phyloP scores from a whole-genome alignment of 2,888 invertebrate species.

The Papilio gigon region DNA sequence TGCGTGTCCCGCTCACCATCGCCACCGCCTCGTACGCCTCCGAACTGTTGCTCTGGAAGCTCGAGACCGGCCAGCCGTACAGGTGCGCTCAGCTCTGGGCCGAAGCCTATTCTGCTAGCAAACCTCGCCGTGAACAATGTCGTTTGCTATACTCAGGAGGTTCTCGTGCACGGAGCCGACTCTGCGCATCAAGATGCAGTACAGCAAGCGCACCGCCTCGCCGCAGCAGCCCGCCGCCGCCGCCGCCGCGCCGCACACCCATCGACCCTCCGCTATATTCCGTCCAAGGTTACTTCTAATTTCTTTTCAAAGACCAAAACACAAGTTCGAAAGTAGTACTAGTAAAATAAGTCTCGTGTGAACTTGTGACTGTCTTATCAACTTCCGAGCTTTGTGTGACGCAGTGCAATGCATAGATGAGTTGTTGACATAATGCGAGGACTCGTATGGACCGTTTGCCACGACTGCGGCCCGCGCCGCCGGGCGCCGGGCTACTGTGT shows the following conservation, averaged over 20 bases:
- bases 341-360: too few relatives aligned
- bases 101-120: not conserved
- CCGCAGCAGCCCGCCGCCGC: slow-evolving; percentile 44
- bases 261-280: slow-evolving; percentile 47
- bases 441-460: too few relatives aligned
- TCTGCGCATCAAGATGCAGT: slow-evolving; percentile 81
- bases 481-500: too few relatives aligned
- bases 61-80: slow-evolving; percentile 91
- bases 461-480: too few relatives aligned
- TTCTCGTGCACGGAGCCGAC: slow-evolving; percentile 82
- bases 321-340: too few relatives aligned
- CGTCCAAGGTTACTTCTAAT: slow-evolving; percentile 53
- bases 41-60: slow-evolving; percentile 90
- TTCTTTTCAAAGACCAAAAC: not conserved
- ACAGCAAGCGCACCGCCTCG: slow-evolving; percentile 64
- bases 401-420: too few relatives aligned
- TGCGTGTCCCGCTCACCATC: slow-evolving; percentile 85
- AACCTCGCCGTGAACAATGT: not conserved
- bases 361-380: too few relatives aligned
- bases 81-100: slow-evolving; percentile 53
- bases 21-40: slow-evolving; percentile 91
- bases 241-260: slow-evolving; percentile 37
- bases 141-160: slow-evolving; percentile 54
- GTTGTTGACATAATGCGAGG: too few relatives aligned
- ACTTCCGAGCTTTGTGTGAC: too few relatives aligned